Conservation (phyloP, 2,113 vertebrate genomes). For the Urocynchramus pylzowi region DNA sequence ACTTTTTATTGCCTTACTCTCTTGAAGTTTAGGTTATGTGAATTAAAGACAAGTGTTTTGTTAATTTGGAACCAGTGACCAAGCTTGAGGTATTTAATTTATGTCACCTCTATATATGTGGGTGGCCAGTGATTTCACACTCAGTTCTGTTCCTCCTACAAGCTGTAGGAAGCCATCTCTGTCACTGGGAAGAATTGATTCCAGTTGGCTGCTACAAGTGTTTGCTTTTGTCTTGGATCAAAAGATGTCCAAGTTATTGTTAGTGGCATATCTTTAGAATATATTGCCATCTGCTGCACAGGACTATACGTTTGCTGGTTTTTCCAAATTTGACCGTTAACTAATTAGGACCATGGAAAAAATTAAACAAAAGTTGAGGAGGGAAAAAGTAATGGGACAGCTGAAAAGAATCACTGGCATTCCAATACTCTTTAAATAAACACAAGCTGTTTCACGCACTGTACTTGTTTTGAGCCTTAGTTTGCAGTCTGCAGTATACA, state of each 20-base stretch:
- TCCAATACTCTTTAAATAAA: slow-evolving; percentile 54
- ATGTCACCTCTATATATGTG: background rate
- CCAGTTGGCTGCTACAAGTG: slow-evolving; percentile 8
- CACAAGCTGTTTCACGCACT: background rate
- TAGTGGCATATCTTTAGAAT: slow-evolving; percentile 1
- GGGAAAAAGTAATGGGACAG: slow-evolving; percentile 13
- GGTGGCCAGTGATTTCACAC: background rate
- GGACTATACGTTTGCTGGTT: background rate
- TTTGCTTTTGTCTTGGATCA: slow-evolving; percentile 3
- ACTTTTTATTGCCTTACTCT: background rate
- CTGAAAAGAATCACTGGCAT: slow-evolving; percentile 65
- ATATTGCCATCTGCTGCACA: slow-evolving; percentile 13
- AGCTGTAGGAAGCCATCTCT: background rate
- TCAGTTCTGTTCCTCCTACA: background rate
- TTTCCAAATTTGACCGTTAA: background rate
- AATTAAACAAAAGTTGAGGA: slow-evolving; percentile 39
- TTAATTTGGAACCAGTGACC: background rate
- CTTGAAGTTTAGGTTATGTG: background rate
- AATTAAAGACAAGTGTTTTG: background rate
- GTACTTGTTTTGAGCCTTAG: background rate
- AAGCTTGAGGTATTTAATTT: background rate
- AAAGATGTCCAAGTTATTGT: background rate
- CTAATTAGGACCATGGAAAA: slow-evolving; percentile 51
- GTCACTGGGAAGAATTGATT: background rate
- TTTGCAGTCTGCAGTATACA: background rate